Percentiles rank a stretch among this genome's conserved stretches.
Conservation (phyloP, 2,797 vertebrate genomes). For the Semotilus atromaculatus region DNA sequence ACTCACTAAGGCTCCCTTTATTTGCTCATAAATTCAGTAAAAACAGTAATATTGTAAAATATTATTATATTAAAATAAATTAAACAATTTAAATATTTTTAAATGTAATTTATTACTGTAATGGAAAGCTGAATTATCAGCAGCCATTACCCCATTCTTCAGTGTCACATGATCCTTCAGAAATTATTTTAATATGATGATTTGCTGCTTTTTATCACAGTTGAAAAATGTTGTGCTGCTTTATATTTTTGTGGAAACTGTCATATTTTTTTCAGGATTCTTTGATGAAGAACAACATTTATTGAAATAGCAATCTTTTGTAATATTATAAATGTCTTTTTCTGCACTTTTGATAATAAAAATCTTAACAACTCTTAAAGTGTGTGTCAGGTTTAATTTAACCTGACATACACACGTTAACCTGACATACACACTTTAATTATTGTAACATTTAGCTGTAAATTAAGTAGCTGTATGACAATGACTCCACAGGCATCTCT, state of each 20-base stretch:
- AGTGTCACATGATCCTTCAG: not conserved
- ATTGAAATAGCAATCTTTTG: not conserved
- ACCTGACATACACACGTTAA: too few relatives aligned
- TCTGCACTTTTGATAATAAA: not conserved
- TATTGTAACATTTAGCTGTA: not conserved
- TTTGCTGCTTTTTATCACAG: not conserved
- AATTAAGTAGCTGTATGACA: not conserved
- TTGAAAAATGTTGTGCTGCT: not conserved
- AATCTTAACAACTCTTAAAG: not conserved
- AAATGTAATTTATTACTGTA: not conserved
- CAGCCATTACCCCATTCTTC: not conserved
- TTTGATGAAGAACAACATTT: not conserved
- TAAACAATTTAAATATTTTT: too few relatives aligned
- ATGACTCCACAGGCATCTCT: not conserved
- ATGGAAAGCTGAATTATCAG: not conserved
- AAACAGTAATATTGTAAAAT: not conserved
- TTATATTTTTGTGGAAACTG: not conserved
- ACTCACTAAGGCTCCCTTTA: not conserved
- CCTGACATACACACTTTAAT: too few relatives aligned
- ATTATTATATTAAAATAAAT: not conserved
- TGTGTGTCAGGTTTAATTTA: too few relatives aligned
- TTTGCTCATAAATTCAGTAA: not conserved
- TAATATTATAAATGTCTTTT: not conserved
- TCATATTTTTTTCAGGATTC: not conserved
- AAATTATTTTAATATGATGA: not conserved